These are phyloP conservation scores for Lepisosteus osseus DNA, from an alignment of 2,113 vertebrate genomes.

Conservation along the genomic window DNA sequence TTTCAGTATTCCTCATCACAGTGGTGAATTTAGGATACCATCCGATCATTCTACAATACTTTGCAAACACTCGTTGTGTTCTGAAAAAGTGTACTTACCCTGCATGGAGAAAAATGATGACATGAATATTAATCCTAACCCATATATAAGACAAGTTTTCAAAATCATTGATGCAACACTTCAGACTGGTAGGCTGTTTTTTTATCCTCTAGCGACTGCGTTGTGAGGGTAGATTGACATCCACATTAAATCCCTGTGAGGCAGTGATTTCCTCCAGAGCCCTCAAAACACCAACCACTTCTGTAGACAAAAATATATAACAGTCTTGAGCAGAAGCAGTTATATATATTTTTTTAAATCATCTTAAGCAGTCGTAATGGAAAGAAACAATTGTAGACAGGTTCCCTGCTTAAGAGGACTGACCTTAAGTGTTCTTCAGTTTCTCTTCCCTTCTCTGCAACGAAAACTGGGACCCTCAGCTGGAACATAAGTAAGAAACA, in stretches of 20 bases:
- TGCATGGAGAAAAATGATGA: slow-evolving; percentile 10
- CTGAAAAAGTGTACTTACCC: slow-evolving; percentile 9
- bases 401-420: not conserved
- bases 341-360: not conserved
- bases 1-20: not conserved
- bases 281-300: not conserved
- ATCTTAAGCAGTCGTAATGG: not conserved
- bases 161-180: slow-evolving; percentile 22
- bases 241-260: slow-evolving; percentile 1
- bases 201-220: not conserved
- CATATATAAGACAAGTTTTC: not conserved
- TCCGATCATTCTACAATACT: not conserved
- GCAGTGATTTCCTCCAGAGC: not conserved
- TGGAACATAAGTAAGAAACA: slow-evolving; percentile 3
- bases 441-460: not conserved
- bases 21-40: not conserved
- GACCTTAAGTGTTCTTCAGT: not conserved
- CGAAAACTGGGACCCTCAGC: not conserved
- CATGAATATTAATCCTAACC: slow-evolving; percentile 17
- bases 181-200: not conserved
- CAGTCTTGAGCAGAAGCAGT: not conserved
- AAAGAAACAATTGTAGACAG: not conserved
- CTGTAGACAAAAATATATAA: not conserved
- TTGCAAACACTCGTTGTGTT: not conserved
- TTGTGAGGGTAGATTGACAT: not conserved